phyloP scores from a whole-genome alignment of 2,888 invertebrate genomes.

The Matsumyia berberina region DNA sequence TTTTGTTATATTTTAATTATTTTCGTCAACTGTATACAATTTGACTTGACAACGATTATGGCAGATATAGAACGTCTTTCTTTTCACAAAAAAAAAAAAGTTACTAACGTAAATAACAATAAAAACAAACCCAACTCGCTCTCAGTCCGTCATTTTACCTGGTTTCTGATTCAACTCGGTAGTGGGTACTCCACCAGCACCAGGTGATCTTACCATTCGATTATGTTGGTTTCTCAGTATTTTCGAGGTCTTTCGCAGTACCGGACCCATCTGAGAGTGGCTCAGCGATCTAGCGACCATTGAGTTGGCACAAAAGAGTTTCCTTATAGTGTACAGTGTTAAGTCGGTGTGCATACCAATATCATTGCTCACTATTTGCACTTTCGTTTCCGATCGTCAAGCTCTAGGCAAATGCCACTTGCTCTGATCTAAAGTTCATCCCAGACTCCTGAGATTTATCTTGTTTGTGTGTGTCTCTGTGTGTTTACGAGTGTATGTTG shows the following conservation, averaged over 20 bases:
- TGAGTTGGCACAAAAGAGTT: slow-evolving; percentile 43
- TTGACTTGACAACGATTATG: no score
- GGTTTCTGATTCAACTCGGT: not conserved
- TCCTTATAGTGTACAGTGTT: slow-evolving; percentile 19
- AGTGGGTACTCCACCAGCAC: not conserved
- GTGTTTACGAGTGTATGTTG: slow-evolving; percentile 35
- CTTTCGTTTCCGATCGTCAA: slow-evolving; percentile 68
- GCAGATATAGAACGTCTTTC: no score
- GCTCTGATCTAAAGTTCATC: slow-evolving; percentile 74
- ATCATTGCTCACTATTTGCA: slow-evolving; percentile 67
- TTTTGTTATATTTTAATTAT: no score
- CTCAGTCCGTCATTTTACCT: slow-evolving; percentile 8
- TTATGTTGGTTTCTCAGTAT: slow-evolving; percentile 60
- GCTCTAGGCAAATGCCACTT: slow-evolving; percentile 75
- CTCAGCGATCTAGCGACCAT: slow-evolving; percentile 7
- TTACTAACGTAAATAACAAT: no score
- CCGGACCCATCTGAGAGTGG: slow-evolving; percentile 47
- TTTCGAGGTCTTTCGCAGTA: slow-evolving; percentile 59
- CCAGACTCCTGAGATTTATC: slow-evolving; percentile 33
- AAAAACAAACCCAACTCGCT: no score
- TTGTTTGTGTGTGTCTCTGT: slow-evolving; percentile 31
- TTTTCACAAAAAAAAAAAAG: no score
- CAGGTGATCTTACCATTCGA: slow-evolving; percentile 63
- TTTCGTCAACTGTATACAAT: no score
- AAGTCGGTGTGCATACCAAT: slow-evolving; percentile 49